Evolutionary conservation across 2,113 vertebrate species (phyloP).

Genomic region (Oreochromis spilurus): DNA sequence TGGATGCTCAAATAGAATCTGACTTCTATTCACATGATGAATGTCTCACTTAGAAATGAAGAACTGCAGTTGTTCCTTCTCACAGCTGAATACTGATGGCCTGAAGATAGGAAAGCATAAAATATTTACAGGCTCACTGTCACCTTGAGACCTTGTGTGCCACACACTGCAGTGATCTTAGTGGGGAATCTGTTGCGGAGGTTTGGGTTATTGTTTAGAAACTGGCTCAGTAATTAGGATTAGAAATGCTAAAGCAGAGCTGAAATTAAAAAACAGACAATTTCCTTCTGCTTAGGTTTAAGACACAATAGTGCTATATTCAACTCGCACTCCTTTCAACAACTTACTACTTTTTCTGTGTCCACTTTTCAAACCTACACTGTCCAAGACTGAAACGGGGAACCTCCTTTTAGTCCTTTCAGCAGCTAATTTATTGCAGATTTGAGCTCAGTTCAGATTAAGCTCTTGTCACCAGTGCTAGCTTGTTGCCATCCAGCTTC

Average conservation of each 20-base stretch:
- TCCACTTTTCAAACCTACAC: not conserved
- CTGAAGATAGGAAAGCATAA: conserved; percentile 20
- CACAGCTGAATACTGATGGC: not conserved
- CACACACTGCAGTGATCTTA: not conserved
- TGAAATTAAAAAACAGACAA: not conserved
- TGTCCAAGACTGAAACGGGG: not conserved
- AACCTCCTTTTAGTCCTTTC: not conserved
- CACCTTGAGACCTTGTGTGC: not conserved
- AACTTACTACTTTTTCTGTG: not conserved
- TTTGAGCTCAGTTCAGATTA: not conserved
- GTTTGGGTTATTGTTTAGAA: not conserved
- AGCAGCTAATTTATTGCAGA: not conserved
- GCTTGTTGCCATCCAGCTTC: not conserved
- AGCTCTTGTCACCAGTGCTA: not conserved
- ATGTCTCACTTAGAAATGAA: not conserved
- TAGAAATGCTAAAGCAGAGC: not conserved
- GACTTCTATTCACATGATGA: not conserved
- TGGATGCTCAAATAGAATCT: not conserved
- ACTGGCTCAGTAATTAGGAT: not conserved
- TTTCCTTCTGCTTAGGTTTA: not conserved
- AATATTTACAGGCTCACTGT: conserved; percentile 49
- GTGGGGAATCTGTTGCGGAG: not conserved
- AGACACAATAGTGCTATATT: not conserved
- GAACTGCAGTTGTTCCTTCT: not conserved
- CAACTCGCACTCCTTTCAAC: not conserved